Percentiles rank a stretch among this genome's conserved stretches.
Conservation (phyloP, 2,113 vertebrate genomes). For the Indicator maculatus region DNA sequence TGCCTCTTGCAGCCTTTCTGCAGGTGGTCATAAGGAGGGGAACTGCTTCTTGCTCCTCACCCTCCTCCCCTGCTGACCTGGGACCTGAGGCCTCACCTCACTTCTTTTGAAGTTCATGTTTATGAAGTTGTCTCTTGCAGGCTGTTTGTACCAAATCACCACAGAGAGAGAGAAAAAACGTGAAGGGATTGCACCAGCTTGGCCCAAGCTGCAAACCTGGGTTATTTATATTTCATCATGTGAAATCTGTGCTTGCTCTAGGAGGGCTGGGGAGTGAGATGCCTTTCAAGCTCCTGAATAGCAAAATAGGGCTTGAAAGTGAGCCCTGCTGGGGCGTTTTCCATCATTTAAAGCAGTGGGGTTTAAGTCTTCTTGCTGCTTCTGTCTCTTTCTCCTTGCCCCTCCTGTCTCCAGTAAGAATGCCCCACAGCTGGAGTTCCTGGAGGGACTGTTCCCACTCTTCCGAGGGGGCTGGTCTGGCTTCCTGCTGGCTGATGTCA, state of each 20-base stretch:
- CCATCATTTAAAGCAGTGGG: background rate
- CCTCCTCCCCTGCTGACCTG: background rate
- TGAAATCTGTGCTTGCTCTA: conserved; percentile 37
- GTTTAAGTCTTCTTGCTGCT: background rate
- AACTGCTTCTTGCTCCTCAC: background rate
- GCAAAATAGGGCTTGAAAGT: conserved; percentile 48
- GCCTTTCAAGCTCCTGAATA: conserved; percentile 45
- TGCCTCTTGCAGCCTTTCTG: background rate
- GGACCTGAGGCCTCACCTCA: background rate
- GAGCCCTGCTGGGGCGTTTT: background rate
- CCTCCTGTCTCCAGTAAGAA: background rate
- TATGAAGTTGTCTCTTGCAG: background rate
- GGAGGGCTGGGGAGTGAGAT: background rate
- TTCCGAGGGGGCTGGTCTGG: background rate
- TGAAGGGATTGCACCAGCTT: background rate
- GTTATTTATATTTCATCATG: conserved; percentile 44
- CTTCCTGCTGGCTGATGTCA: too few relatives aligned
- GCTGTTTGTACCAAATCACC: background rate
- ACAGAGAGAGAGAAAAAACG: background rate
- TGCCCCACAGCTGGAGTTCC: rapidly evolving
- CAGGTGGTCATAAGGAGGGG: background rate
- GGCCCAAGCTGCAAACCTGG: background rate
- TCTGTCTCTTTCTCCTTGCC: background rate
- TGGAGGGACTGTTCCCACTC: rapidly evolving
- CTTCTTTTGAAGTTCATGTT: background rate